phyloP scores from a whole-genome alignment of 1,140 invertebrate genomes.

The Drosophila albomicans region DNA sequence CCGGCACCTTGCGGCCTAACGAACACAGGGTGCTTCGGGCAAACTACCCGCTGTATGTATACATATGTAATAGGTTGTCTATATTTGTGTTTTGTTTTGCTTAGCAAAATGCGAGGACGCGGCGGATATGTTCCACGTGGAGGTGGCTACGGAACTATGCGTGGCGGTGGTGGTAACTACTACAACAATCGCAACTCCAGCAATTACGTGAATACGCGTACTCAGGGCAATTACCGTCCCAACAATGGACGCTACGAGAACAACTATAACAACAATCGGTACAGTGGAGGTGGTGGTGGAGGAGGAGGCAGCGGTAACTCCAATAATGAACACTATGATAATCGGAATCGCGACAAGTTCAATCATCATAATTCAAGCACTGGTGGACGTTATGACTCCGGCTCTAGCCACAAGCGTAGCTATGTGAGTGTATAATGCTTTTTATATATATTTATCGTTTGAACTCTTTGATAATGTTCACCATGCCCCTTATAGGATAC shows the following conservation, averaged over 20 bases:
- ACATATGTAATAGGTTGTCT: background rate
- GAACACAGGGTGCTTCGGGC: constrained; percentile 23
- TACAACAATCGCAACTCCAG: constrained; percentile 76
- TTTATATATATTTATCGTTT: background rate
- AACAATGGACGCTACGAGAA: constrained; percentile 72
- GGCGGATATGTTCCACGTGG: constrained; percentile 77
- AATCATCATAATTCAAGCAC: constrained; percentile 71
- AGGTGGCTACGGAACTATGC: constrained; percentile 50
- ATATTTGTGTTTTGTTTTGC: constrained; percentile 8
- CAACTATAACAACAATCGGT: constrained; percentile 67
- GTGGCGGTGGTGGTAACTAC: constrained; percentile 63
- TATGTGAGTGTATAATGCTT: constrained; percentile 63
- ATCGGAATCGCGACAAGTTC: constrained; percentile 71
- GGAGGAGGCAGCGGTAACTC: constrained; percentile 29
- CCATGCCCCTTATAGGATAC: constrained; percentile 55
- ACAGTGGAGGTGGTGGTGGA: constrained; percentile 48
- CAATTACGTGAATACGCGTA: constrained; percentile 77
- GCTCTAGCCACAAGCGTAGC: constrained; percentile 70
- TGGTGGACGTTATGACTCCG: constrained; percentile 70
- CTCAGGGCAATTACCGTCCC: constrained; percentile 71
- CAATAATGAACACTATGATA: constrained; percentile 70
- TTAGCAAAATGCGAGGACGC: constrained; percentile 73
- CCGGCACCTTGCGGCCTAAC: constrained; percentile 25
- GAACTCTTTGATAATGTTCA: background rate
- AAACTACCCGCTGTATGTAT: background rate